Evolutionary conservation across 2,888 invertebrate species (phyloP).

Genomic region (Sesia bembeciformis): DNA sequence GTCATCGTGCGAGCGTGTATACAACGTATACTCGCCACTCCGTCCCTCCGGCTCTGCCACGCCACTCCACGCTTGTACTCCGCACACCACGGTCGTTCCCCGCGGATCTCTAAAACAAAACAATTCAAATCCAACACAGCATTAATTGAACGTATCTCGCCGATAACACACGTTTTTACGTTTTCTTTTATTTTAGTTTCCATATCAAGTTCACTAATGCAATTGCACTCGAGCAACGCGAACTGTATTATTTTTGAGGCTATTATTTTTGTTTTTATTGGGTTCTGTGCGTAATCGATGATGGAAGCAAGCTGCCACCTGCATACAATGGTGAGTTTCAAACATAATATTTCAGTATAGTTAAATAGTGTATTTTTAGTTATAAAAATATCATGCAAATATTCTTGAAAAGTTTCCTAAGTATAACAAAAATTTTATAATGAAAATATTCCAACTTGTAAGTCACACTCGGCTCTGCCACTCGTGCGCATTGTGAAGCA

Average conservation of each 20-base stretch:
- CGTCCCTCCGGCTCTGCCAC: neutral
- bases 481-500: constrained; percentile 59
- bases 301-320: constrained; percentile 27
- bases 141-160: constrained; percentile 57
- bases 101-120: constrained; percentile 19
- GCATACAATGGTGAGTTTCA: constrained; percentile 45
- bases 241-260: constrained; percentile 48
- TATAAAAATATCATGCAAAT: neutral
- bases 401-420: neutral
- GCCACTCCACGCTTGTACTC: constrained; percentile 27
- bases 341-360: neutral
- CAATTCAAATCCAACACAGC: constrained; percentile 54
- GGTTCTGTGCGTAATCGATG: constrained; percentile 56
- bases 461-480: constrained; percentile 10
- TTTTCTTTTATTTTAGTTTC: constrained; percentile 56
- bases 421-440: neutral
- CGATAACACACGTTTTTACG: constrained; percentile 61
- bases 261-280: constrained; percentile 50
- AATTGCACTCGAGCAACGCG: constrained; percentile 65
- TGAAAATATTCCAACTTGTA: neutral
- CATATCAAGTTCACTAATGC: constrained; percentile 63
- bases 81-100: constrained; percentile 30
- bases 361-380: neutral
- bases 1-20: neutral
- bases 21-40: neutral